phyloP scores from a whole-genome alignment of 2,113 vertebrate genomes.

The Rhineura floridana region DNA sequence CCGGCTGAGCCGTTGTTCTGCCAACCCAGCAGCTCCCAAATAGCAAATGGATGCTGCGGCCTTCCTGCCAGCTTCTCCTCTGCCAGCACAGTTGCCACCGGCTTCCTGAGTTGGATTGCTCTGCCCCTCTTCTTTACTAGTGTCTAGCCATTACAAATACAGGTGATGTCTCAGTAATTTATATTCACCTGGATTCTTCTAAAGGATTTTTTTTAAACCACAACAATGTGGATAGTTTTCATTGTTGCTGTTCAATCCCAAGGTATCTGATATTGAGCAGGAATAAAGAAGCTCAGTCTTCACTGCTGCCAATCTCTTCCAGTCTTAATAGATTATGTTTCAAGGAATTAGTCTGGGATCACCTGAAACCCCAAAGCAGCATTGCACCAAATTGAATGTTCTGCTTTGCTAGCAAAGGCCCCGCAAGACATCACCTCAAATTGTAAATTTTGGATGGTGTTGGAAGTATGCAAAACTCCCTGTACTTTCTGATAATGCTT shows the following conservation, averaged over 20 bases:
- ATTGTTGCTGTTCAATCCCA: background rate
- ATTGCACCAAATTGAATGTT: constrained; percentile 12
- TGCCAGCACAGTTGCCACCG: too few species aligned
- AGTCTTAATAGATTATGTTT: background rate
- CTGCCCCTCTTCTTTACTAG: background rate
- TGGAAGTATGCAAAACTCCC: background rate
- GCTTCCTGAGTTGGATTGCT: too few species aligned
- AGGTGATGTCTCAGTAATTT: background rate
- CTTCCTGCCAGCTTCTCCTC: too few species aligned
- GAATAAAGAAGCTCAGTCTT: background rate
- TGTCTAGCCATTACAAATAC: background rate
- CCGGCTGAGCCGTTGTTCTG: too few species aligned
- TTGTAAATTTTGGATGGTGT: background rate
- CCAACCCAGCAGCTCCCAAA: too few species aligned
- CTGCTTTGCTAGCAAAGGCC: background rate
- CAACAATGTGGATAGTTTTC: background rate
- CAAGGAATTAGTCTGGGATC: background rate
- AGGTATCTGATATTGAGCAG: background rate
- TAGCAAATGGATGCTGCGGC: too few species aligned
- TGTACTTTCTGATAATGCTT: background rate
- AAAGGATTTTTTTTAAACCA: background rate
- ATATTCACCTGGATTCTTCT: background rate
- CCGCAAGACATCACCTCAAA: constrained; percentile 2
- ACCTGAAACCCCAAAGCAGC: constrained; percentile 11
- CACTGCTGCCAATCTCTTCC: background rate